A percentile compares a stretch with the other conserved stretches of the same genome.
phyloP scores from a whole-genome alignment of 2,797 vertebrate species.

The Perodicticus potto region DNA sequence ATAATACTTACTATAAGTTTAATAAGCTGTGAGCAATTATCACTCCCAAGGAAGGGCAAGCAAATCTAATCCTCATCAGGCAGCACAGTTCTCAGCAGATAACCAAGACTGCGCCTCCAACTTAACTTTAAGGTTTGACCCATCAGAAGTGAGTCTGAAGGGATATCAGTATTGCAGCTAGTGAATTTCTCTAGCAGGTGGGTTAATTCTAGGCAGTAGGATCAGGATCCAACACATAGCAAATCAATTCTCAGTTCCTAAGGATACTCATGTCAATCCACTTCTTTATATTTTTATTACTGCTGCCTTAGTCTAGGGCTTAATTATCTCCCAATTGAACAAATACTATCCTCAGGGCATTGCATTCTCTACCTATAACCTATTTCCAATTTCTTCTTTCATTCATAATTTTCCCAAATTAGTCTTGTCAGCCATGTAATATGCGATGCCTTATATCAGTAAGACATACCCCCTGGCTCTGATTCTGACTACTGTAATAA shows the following conservation, averaged over 20 bases:
- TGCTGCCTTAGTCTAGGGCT: not conserved
- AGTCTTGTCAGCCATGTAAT: not conserved
- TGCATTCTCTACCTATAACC: slow-evolving; percentile 37
- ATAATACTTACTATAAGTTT: not conserved
- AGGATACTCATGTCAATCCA: slow-evolving; percentile 5
- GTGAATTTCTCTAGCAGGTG: not conserved
- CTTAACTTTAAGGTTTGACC: slow-evolving; percentile 14
- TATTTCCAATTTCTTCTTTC: slow-evolving; percentile 36
- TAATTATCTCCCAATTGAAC: slow-evolving; percentile 50
- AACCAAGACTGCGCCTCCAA: not conserved
- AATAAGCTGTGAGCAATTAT: not conserved
- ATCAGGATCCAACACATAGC: not conserved
- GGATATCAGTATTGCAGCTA: not conserved
- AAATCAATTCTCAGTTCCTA: not conserved
- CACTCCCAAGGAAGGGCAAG: not conserved
- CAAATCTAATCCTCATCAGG: not conserved
- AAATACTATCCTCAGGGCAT: slow-evolving; percentile 9
- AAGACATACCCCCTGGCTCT: not conserved
- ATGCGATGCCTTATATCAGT: too few species aligned
- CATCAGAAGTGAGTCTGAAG: not conserved
- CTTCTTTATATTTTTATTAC: slow-evolving; percentile 46
- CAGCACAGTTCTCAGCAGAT: not conserved
- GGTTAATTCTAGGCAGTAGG: not conserved
- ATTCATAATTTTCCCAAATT: slow-evolving; percentile 48
- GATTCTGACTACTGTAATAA: not conserved